Conservation (phyloP, 2,888 invertebrate species). For the Hypomecis atomaria region DNA sequence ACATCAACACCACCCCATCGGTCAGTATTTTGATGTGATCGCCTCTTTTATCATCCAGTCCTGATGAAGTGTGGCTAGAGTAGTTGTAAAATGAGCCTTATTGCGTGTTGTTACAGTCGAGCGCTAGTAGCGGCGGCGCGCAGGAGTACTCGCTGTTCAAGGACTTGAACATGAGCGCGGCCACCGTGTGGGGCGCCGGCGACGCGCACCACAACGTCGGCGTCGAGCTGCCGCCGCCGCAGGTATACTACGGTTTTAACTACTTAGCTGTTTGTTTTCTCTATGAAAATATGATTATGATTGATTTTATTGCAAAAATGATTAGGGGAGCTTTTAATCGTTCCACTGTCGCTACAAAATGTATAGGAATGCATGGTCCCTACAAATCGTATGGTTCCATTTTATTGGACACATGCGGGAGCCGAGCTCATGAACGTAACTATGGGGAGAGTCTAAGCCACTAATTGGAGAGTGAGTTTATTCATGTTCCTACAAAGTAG, state of each 20-base stretch:
- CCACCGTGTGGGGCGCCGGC: slow-evolving; percentile 78
- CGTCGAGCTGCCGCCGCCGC: slow-evolving; percentile 74
- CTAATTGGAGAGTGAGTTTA: too few species aligned
- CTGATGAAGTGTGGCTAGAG: too few species aligned
- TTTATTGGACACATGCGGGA: background rate
- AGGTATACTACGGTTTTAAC: slow-evolving; percentile 49
- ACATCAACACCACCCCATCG: slow-evolving; percentile 78
- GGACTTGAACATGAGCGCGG: slow-evolving; percentile 83
- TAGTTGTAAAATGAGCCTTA: background rate
- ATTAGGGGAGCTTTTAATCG: too few species aligned
- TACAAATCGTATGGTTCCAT: background rate
- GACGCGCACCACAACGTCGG: slow-evolving; percentile 75
- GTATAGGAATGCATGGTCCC: too few species aligned
- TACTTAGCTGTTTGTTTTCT: background rate
- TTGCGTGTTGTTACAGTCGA: slow-evolving; percentile 44
- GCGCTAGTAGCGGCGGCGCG: slow-evolving; percentile 73
- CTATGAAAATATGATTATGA: too few species aligned
- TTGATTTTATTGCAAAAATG: too few species aligned
- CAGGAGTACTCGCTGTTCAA: slow-evolving; percentile 96
- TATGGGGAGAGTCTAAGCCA: too few species aligned
- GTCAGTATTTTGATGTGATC: slow-evolving; percentile 49
- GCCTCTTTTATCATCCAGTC: too few species aligned
- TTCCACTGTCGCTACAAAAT: too few species aligned
- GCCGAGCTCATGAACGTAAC: too few species aligned
- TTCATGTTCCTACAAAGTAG: too few species aligned